Evolutionary conservation across 2,888 invertebrate genomes (phyloP).

Genomic region (Strigamia crassipes): DNA sequence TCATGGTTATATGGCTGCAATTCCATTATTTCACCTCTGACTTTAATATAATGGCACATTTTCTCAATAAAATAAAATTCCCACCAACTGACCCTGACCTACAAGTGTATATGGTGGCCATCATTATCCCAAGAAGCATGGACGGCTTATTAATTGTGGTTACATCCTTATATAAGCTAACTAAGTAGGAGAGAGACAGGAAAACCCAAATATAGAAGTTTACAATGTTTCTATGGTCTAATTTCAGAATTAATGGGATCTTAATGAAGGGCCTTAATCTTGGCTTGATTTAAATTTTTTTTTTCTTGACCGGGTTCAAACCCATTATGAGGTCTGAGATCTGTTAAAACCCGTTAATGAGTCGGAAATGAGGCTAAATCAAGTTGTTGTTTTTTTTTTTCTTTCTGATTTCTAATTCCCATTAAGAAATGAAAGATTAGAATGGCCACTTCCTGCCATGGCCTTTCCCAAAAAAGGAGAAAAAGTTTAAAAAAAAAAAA

Average conservation of each 20-base stretch:
- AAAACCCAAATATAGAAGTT: too few species aligned
- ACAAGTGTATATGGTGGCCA: neutral
- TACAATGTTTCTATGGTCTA: too few species aligned
- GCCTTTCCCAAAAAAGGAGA: neutral
- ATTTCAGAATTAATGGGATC: too few species aligned
- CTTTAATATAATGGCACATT: neutral
- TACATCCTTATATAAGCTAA: neutral
- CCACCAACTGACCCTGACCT: slow-evolving; percentile 5
- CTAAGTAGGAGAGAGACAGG: too few species aligned
- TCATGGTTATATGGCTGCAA: neutral
- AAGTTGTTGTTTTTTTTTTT: too few species aligned
- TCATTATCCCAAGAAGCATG: neutral
- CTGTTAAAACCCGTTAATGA: too few species aligned
- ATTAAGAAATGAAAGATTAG: neutral
- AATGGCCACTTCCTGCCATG: neutral
- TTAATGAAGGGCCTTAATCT: too few species aligned
- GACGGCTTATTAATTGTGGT: neutral
- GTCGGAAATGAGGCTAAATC: too few species aligned
- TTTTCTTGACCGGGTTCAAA: too few species aligned
- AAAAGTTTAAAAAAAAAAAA: neutral
- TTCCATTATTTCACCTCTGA: neutral
- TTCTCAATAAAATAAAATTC: neutral
- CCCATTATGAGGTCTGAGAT: too few species aligned
- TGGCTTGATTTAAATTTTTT: too few species aligned
- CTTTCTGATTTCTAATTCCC: too few species aligned